These are phyloP conservation scores for Piprites chloris DNA, from an alignment of 2,113 vertebrate genomes.

Conservation along the genomic window DNA sequence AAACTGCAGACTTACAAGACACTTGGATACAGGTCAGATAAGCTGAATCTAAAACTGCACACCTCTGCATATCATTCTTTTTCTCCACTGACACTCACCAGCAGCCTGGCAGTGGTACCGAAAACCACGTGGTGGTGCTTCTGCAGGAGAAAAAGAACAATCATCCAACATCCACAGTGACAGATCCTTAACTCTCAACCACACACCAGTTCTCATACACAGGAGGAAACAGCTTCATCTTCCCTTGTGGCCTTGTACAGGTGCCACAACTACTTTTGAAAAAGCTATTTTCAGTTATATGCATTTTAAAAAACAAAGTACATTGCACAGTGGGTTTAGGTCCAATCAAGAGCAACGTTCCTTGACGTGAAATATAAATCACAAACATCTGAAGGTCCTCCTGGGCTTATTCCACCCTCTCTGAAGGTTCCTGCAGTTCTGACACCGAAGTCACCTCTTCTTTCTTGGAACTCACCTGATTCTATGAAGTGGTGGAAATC, in stretches of 20 bases:
- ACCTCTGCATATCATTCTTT: not conserved
- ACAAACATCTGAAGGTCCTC: not conserved
- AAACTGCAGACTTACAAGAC: not conserved
- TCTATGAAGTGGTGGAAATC: constrained; percentile 79
- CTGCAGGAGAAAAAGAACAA: constrained; percentile 49
- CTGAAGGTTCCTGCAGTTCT: not conserved
- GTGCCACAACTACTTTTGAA: not conserved
- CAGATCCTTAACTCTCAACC: not conserved
- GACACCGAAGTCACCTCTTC: not conserved
- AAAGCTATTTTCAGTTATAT: not conserved
- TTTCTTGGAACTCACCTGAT: constrained; percentile 62
- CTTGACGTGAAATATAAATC: not conserved
- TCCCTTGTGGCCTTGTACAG: not conserved
- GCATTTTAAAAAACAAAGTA: not conserved
- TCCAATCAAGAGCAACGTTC: not conserved
- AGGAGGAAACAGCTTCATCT: not conserved
- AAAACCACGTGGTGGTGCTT: constrained; percentile 78
- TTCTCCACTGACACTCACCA: constrained; percentile 60
- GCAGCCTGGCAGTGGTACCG: constrained; percentile 79
- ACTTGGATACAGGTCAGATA: not conserved
- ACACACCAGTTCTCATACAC: not conserved
- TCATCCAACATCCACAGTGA: not conserved
- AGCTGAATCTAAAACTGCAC: not conserved
- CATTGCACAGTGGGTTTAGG: not conserved
- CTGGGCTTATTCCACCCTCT: not conserved